These are phyloP conservation scores for Smittia sp. DNA, from an alignment of 2,888 invertebrate species.

Conservation along the genomic window DNA sequence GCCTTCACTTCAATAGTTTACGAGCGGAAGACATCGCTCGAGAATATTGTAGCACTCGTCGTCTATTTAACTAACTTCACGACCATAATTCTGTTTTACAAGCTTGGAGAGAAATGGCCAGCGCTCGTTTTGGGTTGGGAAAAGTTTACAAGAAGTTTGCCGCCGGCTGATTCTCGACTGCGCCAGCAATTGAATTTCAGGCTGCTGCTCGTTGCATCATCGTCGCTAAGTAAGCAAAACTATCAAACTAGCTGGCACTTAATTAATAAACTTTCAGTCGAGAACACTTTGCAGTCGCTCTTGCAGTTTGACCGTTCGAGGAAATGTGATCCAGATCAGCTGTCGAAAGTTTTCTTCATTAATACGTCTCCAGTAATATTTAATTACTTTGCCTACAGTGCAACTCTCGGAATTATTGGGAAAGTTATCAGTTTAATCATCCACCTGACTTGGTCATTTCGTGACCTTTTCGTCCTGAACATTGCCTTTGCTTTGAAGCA, in stretches of 20 bases:
- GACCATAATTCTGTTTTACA: neutral
- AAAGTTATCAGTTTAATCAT: conserved; percentile 21
- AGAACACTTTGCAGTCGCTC: neutral
- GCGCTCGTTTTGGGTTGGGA: neutral
- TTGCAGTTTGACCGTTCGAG: neutral
- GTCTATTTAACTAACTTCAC: neutral
- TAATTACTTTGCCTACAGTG: neutral
- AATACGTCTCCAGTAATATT: conserved; percentile 4
- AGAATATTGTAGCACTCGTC: neutral
- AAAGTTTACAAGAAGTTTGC: neutral
- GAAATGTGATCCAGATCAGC: neutral
- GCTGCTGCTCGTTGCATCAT: too few species aligned
- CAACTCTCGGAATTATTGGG: neutral
- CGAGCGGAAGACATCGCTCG: neutral
- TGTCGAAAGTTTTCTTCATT: conserved; percentile 3
- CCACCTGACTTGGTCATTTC: conserved; percentile 65
- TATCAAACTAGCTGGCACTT: too few species aligned
- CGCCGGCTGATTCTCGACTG: neutral
- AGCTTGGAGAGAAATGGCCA: neutral
- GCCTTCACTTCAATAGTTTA: neutral
- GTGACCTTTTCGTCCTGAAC: conserved; percentile 63
- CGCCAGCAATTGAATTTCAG: too few species aligned
- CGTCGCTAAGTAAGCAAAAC: too few species aligned
- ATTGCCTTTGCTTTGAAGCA: conserved; percentile 61
- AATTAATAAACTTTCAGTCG: neutral